Base-by-base conservation (phyloP, 2,797 vertebrate genomes). In the Okamejei kenojei region DNA sequence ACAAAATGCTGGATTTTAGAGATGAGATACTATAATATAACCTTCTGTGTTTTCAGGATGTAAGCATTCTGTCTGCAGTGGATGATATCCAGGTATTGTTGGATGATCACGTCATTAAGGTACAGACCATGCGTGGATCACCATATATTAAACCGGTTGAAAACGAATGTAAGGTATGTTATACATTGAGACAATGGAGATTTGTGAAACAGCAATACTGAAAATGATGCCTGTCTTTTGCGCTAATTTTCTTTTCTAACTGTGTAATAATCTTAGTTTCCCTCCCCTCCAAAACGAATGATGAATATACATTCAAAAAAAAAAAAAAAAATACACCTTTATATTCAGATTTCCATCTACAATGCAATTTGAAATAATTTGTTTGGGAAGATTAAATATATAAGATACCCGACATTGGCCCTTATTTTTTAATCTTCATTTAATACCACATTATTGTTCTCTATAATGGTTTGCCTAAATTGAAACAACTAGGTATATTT, bases 41-140 rank as follows among this genome's bases (percentile, higher is more conserved):
- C 35, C 38, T 76, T 13, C 38, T 76, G 13, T 54, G 38, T 74
- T 92, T 92, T 29, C 93, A 99, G 98, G 96, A 97, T 88, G 97
- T 95, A 71, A 97, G 86, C 94, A 97, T 99, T 94, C 94, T 99
- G 93, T 97, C 98, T 0, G 95, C 97, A 45, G 94, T 98, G 77
- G 98, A 99, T 95, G 98, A 99, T 80, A 97, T 99, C 94, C 98
- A 99, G 94, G 93, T 98, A 77, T 94, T 99, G 92, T 95, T 99
- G 9, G 98, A 99, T 93, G 98, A 99, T 95, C 98, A 99, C 76
- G 94, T 98, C 93, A 97, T 99, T 93, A 99, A 99, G 95, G 96
- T 96, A 17, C 98, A 99, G 96, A 99, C 98, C 0, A 98, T 99
- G 94, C 96, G 97, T 94, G 97, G 98, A 58, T 99, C 98, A 58